These are phyloP conservation scores for Bothrops jararaca DNA, from an alignment of 2,113 vertebrate species.

Conservation along the genomic window DNA sequence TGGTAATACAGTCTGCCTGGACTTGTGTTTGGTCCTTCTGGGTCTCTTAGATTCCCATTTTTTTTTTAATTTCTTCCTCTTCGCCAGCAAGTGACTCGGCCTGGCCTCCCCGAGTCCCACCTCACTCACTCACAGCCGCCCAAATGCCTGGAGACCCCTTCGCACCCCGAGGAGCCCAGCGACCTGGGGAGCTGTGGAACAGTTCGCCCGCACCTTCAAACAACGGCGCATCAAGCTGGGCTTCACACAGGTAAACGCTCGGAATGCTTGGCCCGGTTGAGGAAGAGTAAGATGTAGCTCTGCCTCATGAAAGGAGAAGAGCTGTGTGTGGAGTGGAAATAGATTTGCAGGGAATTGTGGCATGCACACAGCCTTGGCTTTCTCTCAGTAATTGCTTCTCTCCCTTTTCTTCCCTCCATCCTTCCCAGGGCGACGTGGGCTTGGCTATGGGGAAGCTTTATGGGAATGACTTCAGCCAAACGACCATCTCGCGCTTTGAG, in stretches of 20 bases:
- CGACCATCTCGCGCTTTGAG: slow-evolving; percentile 92
- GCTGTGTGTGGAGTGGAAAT: too few species aligned
- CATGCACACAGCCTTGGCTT: too few species aligned
- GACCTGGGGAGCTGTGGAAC: slow-evolving; percentile 90
- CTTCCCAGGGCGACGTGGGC: slow-evolving; percentile 83
- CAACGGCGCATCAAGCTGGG: slow-evolving; percentile 92
- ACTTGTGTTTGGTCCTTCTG: not conserved
- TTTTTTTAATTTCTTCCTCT: not conserved
- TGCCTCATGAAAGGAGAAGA: not conserved
- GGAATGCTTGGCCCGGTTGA: rapidly evolving
- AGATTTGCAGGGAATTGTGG: not conserved
- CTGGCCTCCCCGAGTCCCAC: slow-evolving; percentile 65
- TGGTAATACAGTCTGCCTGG: not conserved
- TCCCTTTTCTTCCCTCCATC: too few species aligned
- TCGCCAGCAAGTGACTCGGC: slow-evolving; percentile 75
- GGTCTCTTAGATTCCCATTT: not conserved
- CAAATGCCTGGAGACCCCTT: slow-evolving; percentile 67
- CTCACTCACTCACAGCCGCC: slow-evolving; percentile 65
- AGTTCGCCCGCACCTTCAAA: slow-evolving; percentile 92
- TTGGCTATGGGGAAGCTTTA: slow-evolving; percentile 94
- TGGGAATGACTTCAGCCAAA: slow-evolving; percentile 93
- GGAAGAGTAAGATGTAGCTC: not conserved
- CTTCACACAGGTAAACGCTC: slow-evolving; percentile 82
- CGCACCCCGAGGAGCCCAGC: slow-evolving; percentile 88
- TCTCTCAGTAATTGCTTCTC: not conserved